Conservation (phyloP, 2,888 invertebrate genomes). For the Sinhomidia bicolor region DNA sequence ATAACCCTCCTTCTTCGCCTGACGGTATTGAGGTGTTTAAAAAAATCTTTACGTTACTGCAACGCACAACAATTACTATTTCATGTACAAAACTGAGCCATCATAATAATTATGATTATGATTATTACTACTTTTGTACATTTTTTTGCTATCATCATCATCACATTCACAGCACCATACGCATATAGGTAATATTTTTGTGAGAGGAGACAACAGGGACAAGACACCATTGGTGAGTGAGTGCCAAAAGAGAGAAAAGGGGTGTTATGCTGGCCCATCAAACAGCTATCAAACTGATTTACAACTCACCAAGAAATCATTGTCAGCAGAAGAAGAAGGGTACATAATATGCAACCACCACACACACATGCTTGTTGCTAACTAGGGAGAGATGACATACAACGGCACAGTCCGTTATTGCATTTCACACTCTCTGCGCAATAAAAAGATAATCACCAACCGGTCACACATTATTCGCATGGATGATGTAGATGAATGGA, state of each 20-base stretch:
- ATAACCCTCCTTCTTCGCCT: conserved; percentile 63
- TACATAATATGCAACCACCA: no score
- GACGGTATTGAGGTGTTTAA: conserved; percentile 40
- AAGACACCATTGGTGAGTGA: conserved; percentile 23
- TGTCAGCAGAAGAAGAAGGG: conserved; percentile 60
- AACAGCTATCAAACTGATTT: conserved; percentile 70
- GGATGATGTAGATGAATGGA: conserved; percentile 42
- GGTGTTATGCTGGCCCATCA: conserved; percentile 60
- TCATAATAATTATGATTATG: conserved; percentile 56
- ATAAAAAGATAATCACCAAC: conserved; percentile 47
- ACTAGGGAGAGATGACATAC: conserved; percentile 60
- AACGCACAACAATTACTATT: not conserved
- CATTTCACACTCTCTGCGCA: conserved; percentile 51
- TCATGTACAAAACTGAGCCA: conserved; percentile 26
- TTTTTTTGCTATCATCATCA: conserved; percentile 62
- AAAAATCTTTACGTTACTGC: conserved; percentile 27
- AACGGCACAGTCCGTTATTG: conserved; percentile 42
- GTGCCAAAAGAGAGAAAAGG: conserved; percentile 56
- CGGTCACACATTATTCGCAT: conserved; percentile 52
- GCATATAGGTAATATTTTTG: not conserved
- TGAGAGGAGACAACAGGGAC: conserved; percentile 23
- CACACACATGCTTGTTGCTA: conserved; percentile 32
- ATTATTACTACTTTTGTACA: conserved; percentile 29
- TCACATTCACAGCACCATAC: not conserved
- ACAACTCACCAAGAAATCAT: conserved; percentile 63